Evolutionary conservation across 2,113 vertebrate species (phyloP).

Genomic region (Lipotes vexillifer): DNA sequence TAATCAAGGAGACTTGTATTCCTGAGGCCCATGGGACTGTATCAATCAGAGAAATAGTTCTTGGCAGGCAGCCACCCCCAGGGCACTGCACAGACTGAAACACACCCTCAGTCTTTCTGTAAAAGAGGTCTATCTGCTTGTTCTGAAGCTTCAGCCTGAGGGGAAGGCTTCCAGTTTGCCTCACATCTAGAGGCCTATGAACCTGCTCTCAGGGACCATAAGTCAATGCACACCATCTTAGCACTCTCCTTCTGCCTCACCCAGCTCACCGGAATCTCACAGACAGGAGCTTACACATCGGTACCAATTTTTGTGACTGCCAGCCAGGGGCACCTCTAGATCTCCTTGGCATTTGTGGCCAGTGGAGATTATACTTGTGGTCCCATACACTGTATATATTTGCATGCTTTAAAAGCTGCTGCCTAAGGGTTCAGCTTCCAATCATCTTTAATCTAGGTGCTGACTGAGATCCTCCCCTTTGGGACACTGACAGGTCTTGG

Average conservation of each 20-base stretch:
- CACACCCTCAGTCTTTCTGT: neutral
- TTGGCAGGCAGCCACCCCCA: neutral
- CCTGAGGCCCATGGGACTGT: neutral
- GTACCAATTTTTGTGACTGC: neutral
- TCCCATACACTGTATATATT: neutral
- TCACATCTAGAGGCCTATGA: neutral
- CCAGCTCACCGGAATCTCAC: neutral
- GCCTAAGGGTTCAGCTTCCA: neutral
- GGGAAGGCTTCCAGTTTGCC: neutral
- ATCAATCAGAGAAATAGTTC: neutral
- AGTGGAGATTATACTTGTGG: neutral
- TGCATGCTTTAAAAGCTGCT: neutral
- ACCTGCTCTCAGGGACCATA: neutral
- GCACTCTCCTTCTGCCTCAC: neutral
- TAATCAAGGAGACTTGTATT: neutral
- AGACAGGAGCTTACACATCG: neutral
- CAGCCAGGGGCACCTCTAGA: neutral
- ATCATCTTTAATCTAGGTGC: neutral
- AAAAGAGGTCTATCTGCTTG: neutral
- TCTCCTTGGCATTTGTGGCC: neutral
- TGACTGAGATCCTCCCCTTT: neutral
- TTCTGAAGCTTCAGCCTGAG: neutral
- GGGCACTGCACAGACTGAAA: neutral
- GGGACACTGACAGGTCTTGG: neutral
- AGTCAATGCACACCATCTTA: neutral